Evolutionary conservation across 2,797 vertebrate species (phyloP), one percentile per base, ranked within the genome.

Genomic region (Yasuhikotakia modesta): DNA sequence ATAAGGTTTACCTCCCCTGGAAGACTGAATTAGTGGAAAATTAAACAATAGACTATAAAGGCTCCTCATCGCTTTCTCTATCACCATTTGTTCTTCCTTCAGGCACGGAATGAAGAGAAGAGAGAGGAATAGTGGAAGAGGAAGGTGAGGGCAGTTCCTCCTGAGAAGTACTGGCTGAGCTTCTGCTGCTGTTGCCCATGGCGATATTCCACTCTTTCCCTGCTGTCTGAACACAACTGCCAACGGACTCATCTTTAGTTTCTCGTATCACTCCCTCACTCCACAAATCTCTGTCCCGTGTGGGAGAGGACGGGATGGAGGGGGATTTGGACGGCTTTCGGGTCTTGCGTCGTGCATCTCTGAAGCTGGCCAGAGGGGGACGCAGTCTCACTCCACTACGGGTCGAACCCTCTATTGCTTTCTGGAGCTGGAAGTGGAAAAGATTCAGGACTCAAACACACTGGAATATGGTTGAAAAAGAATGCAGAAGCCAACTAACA

Each of bases 391-490:
- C 95, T 1, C 97, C 97, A 0, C 96, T 95, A 53, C 95, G 91
- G 2, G 96, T 97, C 24, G 97, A 97, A 76, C 97, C 96, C 82
- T 99, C 95, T 17, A 99, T 98, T 30, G 98, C 97, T 85, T 98
- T 99, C 90, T 98, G 98, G 57, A 99, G 89, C 97, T 99, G 85
- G 50, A 73, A 55, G 5, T 57, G 60, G 67, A 45, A n/a, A 43
- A 52, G 64, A 5, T 16, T 10, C 39, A 48, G 24, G 22, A 27
- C 5, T 27, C 32, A 5, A 39, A 52, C 46, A 55, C 1, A 0
- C 39, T 43, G 32, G 76, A 17, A 14, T 45, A 30, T 35, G 53
- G 52, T 7, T 52, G 14, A 76, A 52, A 63, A 4, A 57, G 17
- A 24, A 5, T 14, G 24, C 50, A 66, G 21, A n/a, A 17, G n/a